Conservation (phyloP, 2,797 vertebrate species). For the Trichosurus vulpecula region DNA sequence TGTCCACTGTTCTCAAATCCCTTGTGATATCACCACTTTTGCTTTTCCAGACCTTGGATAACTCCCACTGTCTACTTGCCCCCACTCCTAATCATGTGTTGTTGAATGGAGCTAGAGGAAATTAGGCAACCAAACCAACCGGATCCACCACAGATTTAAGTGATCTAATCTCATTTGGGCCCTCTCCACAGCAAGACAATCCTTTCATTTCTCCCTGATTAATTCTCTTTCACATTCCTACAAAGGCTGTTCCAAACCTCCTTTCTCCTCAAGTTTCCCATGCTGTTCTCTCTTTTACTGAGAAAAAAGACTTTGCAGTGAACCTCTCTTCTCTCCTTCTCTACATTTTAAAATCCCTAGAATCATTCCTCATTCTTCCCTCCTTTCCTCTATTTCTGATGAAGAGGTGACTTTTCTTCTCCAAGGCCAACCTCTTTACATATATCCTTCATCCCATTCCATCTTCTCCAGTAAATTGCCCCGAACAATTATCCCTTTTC, state of each 20-base stretch:
- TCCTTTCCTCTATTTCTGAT: not conserved
- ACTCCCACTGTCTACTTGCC: not conserved
- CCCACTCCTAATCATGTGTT: not conserved
- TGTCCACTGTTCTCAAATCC: not conserved
- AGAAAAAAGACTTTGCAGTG: not conserved
- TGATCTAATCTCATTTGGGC: not conserved
- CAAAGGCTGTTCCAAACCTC: not conserved
- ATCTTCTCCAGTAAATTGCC: not conserved
- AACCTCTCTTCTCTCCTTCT: not conserved
- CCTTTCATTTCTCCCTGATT: not conserved
- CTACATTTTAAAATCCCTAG: not conserved
- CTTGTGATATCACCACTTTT: not conserved
- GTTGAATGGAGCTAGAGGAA: not conserved
- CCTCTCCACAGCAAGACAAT: not conserved
- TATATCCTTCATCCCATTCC: not conserved
- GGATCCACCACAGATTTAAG: not conserved
- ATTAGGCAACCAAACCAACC: not conserved
- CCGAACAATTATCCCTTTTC: not conserved
- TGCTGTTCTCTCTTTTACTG: not conserved
- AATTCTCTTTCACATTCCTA: not conserved
- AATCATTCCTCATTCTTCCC: not conserved
- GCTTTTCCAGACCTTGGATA: not conserved
- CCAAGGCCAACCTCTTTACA: not conserved
- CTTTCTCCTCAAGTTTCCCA: not conserved
- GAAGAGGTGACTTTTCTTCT: not conserved